phyloP scores from a whole-genome alignment of 2,113 vertebrate genomes.

The Platichthys stellatus region DNA sequence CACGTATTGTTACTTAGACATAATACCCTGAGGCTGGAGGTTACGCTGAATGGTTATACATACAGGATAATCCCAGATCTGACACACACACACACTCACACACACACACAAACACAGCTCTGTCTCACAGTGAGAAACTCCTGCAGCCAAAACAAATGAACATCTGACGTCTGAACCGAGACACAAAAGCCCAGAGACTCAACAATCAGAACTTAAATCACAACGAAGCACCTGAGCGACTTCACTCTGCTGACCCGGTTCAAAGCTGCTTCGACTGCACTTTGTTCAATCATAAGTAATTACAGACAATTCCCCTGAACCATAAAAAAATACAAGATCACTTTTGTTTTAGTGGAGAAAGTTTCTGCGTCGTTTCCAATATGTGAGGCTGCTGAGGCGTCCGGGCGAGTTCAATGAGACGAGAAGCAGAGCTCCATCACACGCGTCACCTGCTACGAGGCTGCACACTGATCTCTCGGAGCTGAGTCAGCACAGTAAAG shows the following conservation, averaged over 20 bases:
- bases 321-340: constrained; percentile 27
- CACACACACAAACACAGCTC: constrained; percentile 7
- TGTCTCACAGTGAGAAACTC: not conserved
- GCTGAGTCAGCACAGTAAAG: constrained; percentile 68
- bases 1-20: constrained; percentile 17
- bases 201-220: constrained; percentile 36
- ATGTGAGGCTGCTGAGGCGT: constrained; percentile 41
- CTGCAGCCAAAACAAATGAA: constrained; percentile 8
- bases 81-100: not conserved
- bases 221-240: constrained; percentile 18
- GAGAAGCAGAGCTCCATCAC: constrained; percentile 44
- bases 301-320: constrained; percentile 12
- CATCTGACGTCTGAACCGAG: not conserved
- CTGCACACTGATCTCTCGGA: constrained; percentile 46
- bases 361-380: constrained; percentile 30
- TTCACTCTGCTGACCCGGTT: constrained; percentile 14
- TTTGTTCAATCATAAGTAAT: constrained; percentile 31
- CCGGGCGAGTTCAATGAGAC: constrained; percentile 62
- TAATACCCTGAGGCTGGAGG: constrained; percentile 44
- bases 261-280: constrained; percentile 26
- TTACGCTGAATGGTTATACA: constrained; percentile 23
- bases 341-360: constrained; percentile 40
- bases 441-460: constrained; percentile 38
- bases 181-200: not conserved
- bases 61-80: constrained; percentile 30